These are phyloP conservation scores for Genyomyrus donnyi DNA, from an alignment of 2,113 vertebrate species.

Conservation along the genomic window DNA sequence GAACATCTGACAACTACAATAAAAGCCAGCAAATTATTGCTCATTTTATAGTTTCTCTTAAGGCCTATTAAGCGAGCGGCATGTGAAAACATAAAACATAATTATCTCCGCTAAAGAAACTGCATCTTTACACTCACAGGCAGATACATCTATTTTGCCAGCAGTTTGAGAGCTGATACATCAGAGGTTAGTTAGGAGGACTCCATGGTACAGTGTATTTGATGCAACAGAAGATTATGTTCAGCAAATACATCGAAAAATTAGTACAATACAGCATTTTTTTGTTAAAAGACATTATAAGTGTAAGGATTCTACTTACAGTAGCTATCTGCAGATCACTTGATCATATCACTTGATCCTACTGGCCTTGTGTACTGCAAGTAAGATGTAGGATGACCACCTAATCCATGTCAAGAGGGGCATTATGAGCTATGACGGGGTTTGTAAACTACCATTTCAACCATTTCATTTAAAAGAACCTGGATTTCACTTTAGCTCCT, in stretches of 20 bases:
- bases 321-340: constrained; percentile 56
- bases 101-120: background rate
- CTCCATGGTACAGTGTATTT: constrained; percentile 71
- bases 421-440: too few species aligned
- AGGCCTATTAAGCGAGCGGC: background rate
- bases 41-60: background rate
- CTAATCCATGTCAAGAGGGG: too few species aligned
- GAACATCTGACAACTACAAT: background rate
- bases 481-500: too few species aligned
- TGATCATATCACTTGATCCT: constrained; percentile 32
- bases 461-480: too few species aligned
- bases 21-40: background rate
- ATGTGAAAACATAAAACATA: constrained; percentile 1
- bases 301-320: constrained; percentile 69
- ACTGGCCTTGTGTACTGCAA: background rate
- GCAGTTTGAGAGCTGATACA: constrained; percentile 64
- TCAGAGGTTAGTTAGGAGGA: constrained; percentile 71
- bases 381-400: too few species aligned
- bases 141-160: constrained; percentile 41
- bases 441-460: too few species aligned
- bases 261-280: constrained; percentile 53
- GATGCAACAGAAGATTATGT: constrained; percentile 70
- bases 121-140: background rate
- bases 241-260: constrained; percentile 73
- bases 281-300: constrained; percentile 55